Conservation (phyloP, 2,797 vertebrate genomes). For the Momotus momota region DNA sequence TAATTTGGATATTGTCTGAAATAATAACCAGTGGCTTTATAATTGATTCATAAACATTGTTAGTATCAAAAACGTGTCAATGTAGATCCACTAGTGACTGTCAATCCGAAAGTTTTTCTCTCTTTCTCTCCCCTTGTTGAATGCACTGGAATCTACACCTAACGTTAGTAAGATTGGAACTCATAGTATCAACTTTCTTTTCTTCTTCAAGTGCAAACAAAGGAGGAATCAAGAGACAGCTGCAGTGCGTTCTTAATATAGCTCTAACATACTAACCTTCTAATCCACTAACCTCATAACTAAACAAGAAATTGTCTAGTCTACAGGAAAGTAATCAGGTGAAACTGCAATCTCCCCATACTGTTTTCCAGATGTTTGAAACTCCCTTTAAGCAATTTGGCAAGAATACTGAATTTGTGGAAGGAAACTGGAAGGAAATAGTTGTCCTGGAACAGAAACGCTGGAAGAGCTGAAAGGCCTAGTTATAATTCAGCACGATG, state of each 20-base stretch:
- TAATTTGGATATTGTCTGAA: neutral
- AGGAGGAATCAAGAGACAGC: neutral
- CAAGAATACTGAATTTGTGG: neutral
- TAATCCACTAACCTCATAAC: neutral
- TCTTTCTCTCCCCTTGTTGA: neutral
- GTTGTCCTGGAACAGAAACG: neutral
- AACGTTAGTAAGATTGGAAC: neutral
- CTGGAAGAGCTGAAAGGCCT: neutral
- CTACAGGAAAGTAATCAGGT: constrained; percentile 1
- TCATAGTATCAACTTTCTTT: neutral
- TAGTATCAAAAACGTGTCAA: neutral
- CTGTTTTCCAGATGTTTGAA: neutral
- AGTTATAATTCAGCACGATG: neutral
- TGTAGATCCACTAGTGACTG: neutral
- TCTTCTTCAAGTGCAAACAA: neutral
- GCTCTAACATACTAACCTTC: neutral
- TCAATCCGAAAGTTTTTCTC: neutral
- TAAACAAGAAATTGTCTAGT: neutral
- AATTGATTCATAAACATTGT: neutral
- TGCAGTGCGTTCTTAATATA: neutral
- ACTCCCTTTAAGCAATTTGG: neutral
- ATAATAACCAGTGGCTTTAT: neutral
- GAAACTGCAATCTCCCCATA: neutral
- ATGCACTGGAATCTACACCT: neutral
- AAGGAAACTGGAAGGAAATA: neutral